Conservation (phyloP, 2,797 vertebrate species). For the Coreius guichenoti region DNA sequence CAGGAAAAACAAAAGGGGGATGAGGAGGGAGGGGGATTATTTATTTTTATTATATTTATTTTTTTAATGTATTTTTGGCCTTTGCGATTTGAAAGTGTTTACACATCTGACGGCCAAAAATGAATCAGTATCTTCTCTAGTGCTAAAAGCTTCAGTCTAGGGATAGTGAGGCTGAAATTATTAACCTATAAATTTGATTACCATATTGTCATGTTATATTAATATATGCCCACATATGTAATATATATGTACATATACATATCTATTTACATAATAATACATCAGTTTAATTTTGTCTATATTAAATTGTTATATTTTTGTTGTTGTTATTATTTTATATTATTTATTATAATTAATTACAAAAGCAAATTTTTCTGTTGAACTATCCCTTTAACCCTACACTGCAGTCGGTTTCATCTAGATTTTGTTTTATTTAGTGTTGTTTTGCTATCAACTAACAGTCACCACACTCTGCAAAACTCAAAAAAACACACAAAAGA, state of each 20-base stretch:
- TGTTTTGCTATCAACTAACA: neutral
- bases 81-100: conserved; percentile 1
- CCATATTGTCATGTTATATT: neutral
- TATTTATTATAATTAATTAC: neutral
- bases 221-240: neutral
- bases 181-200: neutral
- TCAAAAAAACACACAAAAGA: neutral
- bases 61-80: neutral
- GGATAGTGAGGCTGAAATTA: neutral
- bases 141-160: neutral
- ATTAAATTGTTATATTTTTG: no score
- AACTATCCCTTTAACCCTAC: neutral
- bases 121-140: neutral
- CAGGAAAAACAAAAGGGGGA: neutral
- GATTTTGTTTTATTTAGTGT: neutral
- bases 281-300: no score
- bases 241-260: no score
- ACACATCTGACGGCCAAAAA: conserved; percentile 6
- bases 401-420: neutral
- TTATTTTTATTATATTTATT: neutral
- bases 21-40: neutral
- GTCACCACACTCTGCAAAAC: neutral
- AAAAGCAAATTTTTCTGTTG: neutral
- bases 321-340: neutral
- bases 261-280: no score